phyloP scores from a whole-genome alignment of 2,888 invertebrate species.

The Ochropleura leucogaster region DNA sequence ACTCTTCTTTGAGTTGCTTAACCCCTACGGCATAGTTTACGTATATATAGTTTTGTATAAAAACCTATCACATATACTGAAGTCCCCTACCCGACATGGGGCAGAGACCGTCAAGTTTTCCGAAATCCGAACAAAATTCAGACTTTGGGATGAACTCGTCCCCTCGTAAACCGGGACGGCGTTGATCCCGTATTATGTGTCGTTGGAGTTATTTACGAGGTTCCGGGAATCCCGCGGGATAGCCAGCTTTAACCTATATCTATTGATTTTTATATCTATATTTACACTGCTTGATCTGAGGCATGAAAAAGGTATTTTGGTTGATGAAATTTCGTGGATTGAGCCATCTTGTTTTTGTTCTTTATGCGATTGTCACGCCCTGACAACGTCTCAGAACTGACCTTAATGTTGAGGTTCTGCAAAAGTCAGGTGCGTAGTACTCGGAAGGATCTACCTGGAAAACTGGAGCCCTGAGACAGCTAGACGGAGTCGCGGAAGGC shows the following conservation, averaged over 20 bases:
- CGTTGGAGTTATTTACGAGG: constrained; percentile 73
- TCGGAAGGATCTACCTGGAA: no score
- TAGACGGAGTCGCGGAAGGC: no score
- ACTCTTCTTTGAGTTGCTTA: no score
- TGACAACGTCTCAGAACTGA: no score
- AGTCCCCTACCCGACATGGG: not conserved
- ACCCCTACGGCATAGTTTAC: not conserved
- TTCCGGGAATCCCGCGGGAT: constrained; percentile 54
- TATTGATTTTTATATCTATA: constrained; percentile 62
- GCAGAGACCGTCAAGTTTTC: constrained; percentile 46
- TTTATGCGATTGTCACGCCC: not conserved
- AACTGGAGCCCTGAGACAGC: no score
- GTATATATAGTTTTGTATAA: not conserved
- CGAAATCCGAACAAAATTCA: constrained; percentile 51
- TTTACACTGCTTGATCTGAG: constrained; percentile 21
- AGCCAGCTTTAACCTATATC: constrained; percentile 53
- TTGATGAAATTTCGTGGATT: constrained; percentile 34
- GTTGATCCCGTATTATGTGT: constrained; percentile 70
- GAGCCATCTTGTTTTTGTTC: not conserved
- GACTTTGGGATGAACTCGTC: constrained; percentile 38
- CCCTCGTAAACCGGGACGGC: constrained; percentile 58
- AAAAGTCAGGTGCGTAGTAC: no score
- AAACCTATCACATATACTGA: not conserved
- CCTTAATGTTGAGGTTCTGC: no score
- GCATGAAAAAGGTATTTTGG: constrained; percentile 3